Base-by-base conservation (phyloP, 2,113 vertebrate species). In the Chlorodrepanis virens region DNA sequence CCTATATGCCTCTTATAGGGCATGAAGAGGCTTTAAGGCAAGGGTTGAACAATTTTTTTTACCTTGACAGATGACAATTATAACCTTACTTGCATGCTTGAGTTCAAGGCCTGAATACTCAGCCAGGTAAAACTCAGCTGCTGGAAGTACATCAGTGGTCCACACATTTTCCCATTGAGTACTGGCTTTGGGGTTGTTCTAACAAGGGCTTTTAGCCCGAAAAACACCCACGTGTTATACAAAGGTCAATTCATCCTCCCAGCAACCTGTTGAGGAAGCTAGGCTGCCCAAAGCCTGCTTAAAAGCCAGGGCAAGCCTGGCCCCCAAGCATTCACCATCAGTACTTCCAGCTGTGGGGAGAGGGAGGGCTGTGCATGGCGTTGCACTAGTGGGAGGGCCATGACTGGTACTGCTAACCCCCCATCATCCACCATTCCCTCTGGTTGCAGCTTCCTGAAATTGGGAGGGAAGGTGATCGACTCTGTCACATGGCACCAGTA, bases 401-500 rank as follows among this genome's bases (percentile, higher is more conserved):
- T 4, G 10, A 35, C 21, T 1, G 1, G 35, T 39, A 5, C 63
- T 6, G 1, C 45, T 83, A 57, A 88, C 20, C 4, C 14, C 8
- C 5, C 1, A 0, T 42, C 71, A 54, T 74, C n/a, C 31, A 33
- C 39, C 5, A 20, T 63, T 9, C 10, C 6, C 29, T 80, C 52
- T 91, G 92, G 47, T 75, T 64, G 31, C 90, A 99, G 99, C 84
- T 99, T 99, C 96, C 97, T 99, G 97, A 96, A 98, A 81, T 97
- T 94, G 0, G 99, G 98, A 44, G 98, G 98, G 39, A 94, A 97
- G 84, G 98, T 97, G 24, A 98, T 99, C 9, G 95, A 99, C 70
- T 97, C 99, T 13, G 96, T 98, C 57, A 99, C 99, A 0, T 99
- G 99, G 99, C 99, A 99, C 95, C 99, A 99, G 99, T 99, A 98